A percentile compares a stretch with the other conserved stretches of the same genome.
Evolutionary conservation across 1,140 invertebrate species (phyloP).

Genomic region (Frieseomelitta varia): DNA sequence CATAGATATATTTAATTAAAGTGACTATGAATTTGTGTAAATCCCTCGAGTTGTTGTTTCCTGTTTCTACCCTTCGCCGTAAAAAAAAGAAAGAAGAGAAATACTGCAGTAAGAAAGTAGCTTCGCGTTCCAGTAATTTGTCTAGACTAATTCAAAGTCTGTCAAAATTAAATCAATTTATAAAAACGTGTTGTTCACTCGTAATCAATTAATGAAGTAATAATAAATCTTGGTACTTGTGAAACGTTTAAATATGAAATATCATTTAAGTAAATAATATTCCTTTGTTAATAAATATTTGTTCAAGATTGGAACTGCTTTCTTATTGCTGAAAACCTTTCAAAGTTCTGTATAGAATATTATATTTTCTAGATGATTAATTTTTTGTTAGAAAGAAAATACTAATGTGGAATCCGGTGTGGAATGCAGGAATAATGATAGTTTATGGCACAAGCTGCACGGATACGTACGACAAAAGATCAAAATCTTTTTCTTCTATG

Average conservation of each 20-base stretch:
- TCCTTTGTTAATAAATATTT: background rate
- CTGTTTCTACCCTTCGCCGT: background rate
- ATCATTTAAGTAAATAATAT: background rate
- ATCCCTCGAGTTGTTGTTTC: background rate
- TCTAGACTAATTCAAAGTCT: background rate
- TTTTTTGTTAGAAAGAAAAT: background rate
- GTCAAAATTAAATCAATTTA: too few relatives aligned
- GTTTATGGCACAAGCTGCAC: too few relatives aligned
- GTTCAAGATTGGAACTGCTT: background rate
- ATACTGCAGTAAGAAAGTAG: background rate
- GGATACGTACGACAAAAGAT: too few relatives aligned
- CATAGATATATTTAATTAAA: slow-evolving; percentile 82
- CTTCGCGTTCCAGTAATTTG: background rate
- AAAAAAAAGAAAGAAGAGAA: background rate
- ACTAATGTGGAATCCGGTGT: too few relatives aligned
- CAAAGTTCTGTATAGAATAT: background rate
- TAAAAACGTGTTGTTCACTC: background rate
- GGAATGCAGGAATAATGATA: too few relatives aligned
- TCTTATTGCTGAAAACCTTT: background rate
- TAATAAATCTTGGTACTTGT: background rate
- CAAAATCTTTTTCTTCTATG: too few relatives aligned
- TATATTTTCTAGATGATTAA: background rate
- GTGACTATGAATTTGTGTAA: slow-evolving; percentile 80
- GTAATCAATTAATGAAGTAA: too few relatives aligned
- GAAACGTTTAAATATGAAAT: background rate